These are phyloP conservation scores for Apogon hyalosoma DNA, from an alignment of 2,797 vertebrate genomes.

Conservation along the genomic window DNA sequence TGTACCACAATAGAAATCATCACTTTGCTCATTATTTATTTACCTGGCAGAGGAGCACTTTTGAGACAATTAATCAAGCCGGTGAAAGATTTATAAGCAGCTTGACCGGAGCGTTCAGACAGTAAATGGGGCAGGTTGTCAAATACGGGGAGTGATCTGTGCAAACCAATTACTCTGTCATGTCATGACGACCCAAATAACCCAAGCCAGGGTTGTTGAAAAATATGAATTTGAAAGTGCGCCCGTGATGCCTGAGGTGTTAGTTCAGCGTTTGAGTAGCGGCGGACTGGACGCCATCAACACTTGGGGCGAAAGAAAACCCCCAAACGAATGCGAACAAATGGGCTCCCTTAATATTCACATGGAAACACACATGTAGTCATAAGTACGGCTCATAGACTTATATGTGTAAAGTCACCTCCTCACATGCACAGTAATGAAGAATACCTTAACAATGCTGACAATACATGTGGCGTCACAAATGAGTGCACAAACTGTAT, in stretches of 20 bases:
- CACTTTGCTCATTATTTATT: conserved; percentile 82
- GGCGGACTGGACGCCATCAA: conserved; percentile 49
- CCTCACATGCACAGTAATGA: conserved; percentile 37
- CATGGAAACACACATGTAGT: conserved; percentile 13
- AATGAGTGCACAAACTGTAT: conserved; percentile 56
- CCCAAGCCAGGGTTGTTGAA: conserved; percentile 56
- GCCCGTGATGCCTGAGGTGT: conserved; percentile 46
- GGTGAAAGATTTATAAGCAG: conserved; percentile 82
- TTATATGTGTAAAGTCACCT: conserved; percentile 31
- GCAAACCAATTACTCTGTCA: conserved; percentile 79
- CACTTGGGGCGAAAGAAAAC: conserved; percentile 28
- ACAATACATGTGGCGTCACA: conserved; percentile 65
- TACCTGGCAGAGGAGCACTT: conserved; percentile 77
- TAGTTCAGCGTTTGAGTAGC: conserved; percentile 42
- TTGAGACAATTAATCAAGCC: conserved; percentile 81
- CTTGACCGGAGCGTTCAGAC: conserved; percentile 74
- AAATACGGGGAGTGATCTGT: conserved; percentile 74
- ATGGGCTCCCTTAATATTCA: conserved; percentile 18
- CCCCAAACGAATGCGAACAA: conserved; percentile 21
- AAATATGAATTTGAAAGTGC: conserved; percentile 65
- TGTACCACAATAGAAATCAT: conserved; percentile 79
- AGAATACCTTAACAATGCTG: conserved; percentile 60
- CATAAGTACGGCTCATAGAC: conserved; percentile 17
- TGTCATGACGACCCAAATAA: conserved; percentile 76
- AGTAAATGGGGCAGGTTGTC: conserved; percentile 77